phyloP scores from a whole-genome alignment of 2,797 vertebrate species.

The Bufotes viridis region DNA sequence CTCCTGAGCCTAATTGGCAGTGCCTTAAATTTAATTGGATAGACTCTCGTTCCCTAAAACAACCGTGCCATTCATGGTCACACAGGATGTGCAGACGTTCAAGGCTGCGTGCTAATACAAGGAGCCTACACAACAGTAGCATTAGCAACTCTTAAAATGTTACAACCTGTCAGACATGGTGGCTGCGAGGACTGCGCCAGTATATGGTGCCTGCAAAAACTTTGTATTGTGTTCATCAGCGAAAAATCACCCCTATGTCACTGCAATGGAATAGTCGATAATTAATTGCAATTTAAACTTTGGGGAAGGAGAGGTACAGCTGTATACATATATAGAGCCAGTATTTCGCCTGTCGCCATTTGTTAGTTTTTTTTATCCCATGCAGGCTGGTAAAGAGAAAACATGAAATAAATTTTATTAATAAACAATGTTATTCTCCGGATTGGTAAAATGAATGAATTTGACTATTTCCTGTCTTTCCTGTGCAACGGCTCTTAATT shows the following conservation, averaged over 20 bases:
- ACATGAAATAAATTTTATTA: background rate
- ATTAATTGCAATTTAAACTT: constrained; percentile 1
- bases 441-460: constrained; percentile 8
- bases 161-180: constrained; percentile 59
- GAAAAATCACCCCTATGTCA: background rate
- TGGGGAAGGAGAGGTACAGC: constrained; percentile 8
- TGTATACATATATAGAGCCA: constrained; percentile 6
- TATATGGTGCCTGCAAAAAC: constrained; percentile 19
- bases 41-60: constrained; percentile 41
- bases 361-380: background rate
- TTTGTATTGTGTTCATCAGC: constrained; percentile 28
- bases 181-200: constrained; percentile 29
- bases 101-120: constrained; percentile 48
- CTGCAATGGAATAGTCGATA: background rate
- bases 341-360: constrained; percentile 12
- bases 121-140: constrained; percentile 54
- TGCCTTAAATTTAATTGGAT: constrained; percentile 57
- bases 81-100: constrained; percentile 31
- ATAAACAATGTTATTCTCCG: background rate
- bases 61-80: constrained; percentile 55
- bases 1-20: constrained; percentile 60
- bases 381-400: background rate
- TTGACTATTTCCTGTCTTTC: background rate
- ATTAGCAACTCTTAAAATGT: constrained; percentile 61
- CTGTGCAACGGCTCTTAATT: background rate